Conservation (phyloP, 2,113 vertebrate species). For the Xiphophorus hellerii region DNA sequence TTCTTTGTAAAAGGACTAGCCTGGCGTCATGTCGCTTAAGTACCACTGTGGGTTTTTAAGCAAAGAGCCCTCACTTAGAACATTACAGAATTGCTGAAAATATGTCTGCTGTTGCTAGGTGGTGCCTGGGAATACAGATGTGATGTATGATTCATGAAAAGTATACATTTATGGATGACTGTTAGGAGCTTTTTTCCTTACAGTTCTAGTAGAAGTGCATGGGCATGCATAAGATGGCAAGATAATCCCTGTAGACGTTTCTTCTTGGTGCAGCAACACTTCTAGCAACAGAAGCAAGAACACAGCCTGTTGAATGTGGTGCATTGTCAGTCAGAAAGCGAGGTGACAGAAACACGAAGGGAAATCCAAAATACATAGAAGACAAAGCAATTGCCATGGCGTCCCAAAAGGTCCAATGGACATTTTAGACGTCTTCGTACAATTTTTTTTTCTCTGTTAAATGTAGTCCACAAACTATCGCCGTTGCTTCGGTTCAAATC, state of each 20-base stretch:
- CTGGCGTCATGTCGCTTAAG: slow-evolving; percentile 1
- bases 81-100: slow-evolving; percentile 13
- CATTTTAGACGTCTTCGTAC: too few relatives aligned
- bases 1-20: slow-evolving; percentile 21
- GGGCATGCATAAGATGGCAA: slow-evolving; percentile 2
- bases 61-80: slow-evolving; percentile 32
- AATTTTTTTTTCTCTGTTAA: too few relatives aligned
- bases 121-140: slow-evolving; percentile 40
- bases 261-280: slow-evolving; percentile 4
- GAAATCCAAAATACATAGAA: too few relatives aligned
- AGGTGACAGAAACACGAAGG: too few relatives aligned
- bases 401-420: too few relatives aligned
- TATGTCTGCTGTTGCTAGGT: slow-evolving; percentile 5
- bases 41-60: slow-evolving; percentile 25
- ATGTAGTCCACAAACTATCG: too few relatives aligned
- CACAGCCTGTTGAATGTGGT: too few relatives aligned
- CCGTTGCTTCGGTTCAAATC: too few relatives aligned
- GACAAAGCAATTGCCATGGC: too few relatives aligned
- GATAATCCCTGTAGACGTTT: slow-evolving; percentile 7
- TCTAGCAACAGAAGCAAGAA: neutral
- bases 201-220: slow-evolving; percentile 44
- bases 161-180: slow-evolving; percentile 50
- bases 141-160: slow-evolving; percentile 62
- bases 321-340: too few relatives aligned
- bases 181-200: slow-evolving; percentile 10